Evolutionary conservation across 2,113 vertebrate genomes (phyloP).

Genomic region (Oenanthe oenanthe): DNA sequence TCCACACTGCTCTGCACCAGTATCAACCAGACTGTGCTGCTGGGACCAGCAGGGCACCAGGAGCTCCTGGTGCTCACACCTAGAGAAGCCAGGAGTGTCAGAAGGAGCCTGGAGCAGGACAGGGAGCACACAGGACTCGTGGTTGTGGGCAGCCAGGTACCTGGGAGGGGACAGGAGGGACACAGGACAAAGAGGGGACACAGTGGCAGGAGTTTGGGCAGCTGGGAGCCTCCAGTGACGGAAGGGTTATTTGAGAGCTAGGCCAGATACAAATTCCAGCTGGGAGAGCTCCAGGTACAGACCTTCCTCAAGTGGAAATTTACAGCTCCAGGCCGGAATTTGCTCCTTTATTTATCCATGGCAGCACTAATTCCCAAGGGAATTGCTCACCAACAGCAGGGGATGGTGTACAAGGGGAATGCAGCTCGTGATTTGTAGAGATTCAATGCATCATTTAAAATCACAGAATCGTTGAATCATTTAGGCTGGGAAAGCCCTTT

Average conservation of each 20-base stretch:
- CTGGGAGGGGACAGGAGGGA: not conserved
- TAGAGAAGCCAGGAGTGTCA: not conserved
- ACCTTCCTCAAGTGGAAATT: not conserved
- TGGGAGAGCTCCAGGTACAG: not conserved
- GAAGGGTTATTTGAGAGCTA: not conserved
- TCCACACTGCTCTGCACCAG: not conserved
- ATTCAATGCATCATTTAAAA: not conserved
- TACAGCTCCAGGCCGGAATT: not conserved
- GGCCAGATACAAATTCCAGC: not conserved
- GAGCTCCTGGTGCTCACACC: not conserved
- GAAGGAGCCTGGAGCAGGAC: not conserved
- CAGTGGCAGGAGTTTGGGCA: not conserved
- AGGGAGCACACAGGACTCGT: not conserved
- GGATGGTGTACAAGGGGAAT: not conserved
- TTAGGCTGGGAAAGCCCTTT: not conserved
- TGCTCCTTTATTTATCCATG: not conserved
- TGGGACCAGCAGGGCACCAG: not conserved
- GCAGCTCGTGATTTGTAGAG: not conserved
- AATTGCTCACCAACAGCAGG: not conserved
- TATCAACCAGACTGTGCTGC: not conserved
- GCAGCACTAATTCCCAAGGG: constrained; percentile 26
- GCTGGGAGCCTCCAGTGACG: not conserved
- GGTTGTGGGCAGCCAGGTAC: not conserved
- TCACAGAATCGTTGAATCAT: not conserved
- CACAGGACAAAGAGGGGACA: not conserved